Conservation (phyloP, 2,797 vertebrate genomes). For the Catostomus latipinnis region DNA sequence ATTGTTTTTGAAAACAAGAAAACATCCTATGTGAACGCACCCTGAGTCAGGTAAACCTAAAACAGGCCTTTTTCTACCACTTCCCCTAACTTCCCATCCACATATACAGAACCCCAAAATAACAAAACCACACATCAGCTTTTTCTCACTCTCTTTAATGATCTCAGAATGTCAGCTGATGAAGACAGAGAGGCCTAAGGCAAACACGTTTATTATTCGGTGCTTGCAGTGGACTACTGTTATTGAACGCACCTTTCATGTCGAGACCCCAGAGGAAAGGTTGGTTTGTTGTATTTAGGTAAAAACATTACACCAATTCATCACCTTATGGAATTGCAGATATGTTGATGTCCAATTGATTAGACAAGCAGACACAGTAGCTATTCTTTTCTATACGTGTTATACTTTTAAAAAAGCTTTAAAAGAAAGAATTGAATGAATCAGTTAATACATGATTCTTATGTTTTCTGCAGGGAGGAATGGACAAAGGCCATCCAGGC, state of each 20-base stretch:
- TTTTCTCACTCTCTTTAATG: no score
- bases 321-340: no score
- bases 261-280: slow-evolving; percentile 96
- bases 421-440: neutral
- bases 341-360: no score
- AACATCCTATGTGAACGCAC: no score
- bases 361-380: no score
- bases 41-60: no score
- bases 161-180: slow-evolving; percentile 93
- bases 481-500: slow-evolving; percentile 88
- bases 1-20: no score
- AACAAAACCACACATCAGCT: no score
- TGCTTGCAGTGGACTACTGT: slow-evolving; percentile 91
- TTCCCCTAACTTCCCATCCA: no score
- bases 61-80: no score
- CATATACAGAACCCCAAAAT: no score
- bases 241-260: slow-evolving; percentile 92
- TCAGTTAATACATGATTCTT: neutral
- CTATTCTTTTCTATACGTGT: no score
- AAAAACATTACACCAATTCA: neutral
- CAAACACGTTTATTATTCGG: slow-evolving; percentile 90
- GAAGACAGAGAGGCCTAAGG: slow-evolving; percentile 90
- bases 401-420: neutral
- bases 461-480: slow-evolving; percentile 77
- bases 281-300: slow-evolving; percentile 65